Base-by-base conservation (phyloP, 2,113 vertebrate species). In the Hemiprocne comata region DNA sequence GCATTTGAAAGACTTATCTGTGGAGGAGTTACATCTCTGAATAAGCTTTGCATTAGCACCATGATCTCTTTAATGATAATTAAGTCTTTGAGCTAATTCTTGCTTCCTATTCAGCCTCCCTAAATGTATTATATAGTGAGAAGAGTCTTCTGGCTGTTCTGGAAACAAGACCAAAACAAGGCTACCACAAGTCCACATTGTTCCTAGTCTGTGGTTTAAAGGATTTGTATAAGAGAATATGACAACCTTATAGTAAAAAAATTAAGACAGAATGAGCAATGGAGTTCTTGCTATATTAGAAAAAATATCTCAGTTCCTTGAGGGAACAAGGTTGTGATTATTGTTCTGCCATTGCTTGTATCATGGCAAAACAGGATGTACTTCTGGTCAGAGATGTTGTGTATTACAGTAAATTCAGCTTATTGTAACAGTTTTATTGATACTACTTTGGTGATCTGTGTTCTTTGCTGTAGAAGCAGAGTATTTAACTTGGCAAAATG, bases 141-240 rank as follows among this genome's bases (percentile, higher is more conserved):
- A 65, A 48, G 26, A 44, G 13, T 25, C 38, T 50, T 71, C 17
- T 53, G 36, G 11, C 48, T 79, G 34, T 76, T 84, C 42, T 46
- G 78, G 48, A 71, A 61, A 34, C 28, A 74, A 87, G 72, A 24
- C 34, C 28, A 42, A 40, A 97, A 89, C 28, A 67, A 61, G 71
- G 44, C n/a, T 50, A 33, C n/a, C 17, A 14, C 9, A n/a, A 85
- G 42, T 80, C 33, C 40, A 25, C 25, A 71, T 95, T 54, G 40
- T 33, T 79, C 16, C 42, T 64, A n/a, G 36, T 69, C 75, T 54
- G 48, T 74, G 89, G 34, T 92, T 91, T 96, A 88, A 91, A 81
- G 77, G 84, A 61, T 94, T 95, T 93, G 53, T 79, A 29, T 84
- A 62, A 92, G 71, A 87, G 60, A 93, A 60, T 96, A 90, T 88